Evolutionary conservation across 2,113 vertebrate genomes (phyloP).

Genomic region (Clinocottus analis): DNA sequence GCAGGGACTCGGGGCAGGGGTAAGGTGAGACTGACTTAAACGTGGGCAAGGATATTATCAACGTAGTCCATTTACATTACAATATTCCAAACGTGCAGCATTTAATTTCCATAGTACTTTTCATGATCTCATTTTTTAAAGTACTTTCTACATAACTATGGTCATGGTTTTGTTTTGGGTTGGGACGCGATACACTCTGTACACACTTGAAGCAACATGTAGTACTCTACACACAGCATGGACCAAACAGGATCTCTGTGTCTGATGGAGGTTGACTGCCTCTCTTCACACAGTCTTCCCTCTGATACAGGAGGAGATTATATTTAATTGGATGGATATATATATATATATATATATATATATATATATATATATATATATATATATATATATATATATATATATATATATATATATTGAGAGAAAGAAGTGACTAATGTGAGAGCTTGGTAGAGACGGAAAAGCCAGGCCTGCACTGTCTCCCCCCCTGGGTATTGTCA

Average conservation of each 20-base stretch:
- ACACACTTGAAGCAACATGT: not conserved
- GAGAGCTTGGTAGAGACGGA: slow-evolving; percentile 41
- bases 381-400: not conserved
- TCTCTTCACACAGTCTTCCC: not conserved
- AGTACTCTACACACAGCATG: not conserved
- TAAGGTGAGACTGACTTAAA: slow-evolving; percentile 22
- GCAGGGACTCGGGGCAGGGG: slow-evolving; percentile 28
- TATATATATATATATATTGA: not conserved
- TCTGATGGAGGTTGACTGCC: not conserved
- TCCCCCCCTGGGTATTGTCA: slow-evolving; percentile 68
- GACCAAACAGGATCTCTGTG: not conserved
- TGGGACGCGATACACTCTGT: not conserved
- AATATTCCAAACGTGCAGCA: not conserved
- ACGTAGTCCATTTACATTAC: not conserved
- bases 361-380: not conserved
- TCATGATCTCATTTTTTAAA: not conserved
- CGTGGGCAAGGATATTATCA: not conserved
- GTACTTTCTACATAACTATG: not conserved
- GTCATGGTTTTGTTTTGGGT: not conserved
- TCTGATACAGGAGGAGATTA: not conserved
- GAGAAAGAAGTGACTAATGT: slow-evolving; percentile 41
- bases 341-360: not conserved
- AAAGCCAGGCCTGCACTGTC: slow-evolving; percentile 39
- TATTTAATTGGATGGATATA: not conserved
- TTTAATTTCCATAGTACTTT: not conserved